These are phyloP conservation scores for Listronotus bonariensis DNA, from an alignment of 1,140 invertebrate species.

Conservation along the genomic window DNA sequence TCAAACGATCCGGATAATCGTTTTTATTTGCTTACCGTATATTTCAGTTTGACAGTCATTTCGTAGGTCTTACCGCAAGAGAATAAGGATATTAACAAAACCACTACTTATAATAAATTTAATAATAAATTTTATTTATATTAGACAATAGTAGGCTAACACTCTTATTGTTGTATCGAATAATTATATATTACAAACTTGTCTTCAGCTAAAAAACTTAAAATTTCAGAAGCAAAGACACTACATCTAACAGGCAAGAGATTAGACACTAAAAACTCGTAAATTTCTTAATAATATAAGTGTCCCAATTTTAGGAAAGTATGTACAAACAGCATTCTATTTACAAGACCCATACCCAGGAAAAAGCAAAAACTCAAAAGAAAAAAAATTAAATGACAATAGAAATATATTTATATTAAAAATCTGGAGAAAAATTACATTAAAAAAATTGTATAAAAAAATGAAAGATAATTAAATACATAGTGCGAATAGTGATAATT, in stretches of 20 bases:
- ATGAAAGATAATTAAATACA: slow-evolving; percentile 45
- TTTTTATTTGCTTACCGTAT: no score
- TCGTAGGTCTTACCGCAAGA: slow-evolving; percentile 47
- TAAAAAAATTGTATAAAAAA: slow-evolving; percentile 52
- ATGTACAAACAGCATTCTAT: slow-evolving; percentile 24
- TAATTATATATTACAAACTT: slow-evolving; percentile 29
- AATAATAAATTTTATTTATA: slow-evolving; percentile 52
- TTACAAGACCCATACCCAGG: slow-evolving; percentile 31
- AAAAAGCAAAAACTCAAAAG: slow-evolving; percentile 12
- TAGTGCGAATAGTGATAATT: slow-evolving; percentile 37
- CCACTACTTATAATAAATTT: slow-evolving; percentile 51
- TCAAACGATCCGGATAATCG: no score
- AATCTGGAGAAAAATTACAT: slow-evolving; percentile 50
- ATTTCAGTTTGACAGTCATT: no score
- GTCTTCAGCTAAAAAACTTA: slow-evolving; percentile 27
- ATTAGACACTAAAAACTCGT: slow-evolving; percentile 12
- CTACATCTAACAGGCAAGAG: slow-evolving; percentile 49
- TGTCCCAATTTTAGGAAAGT: slow-evolving; percentile 1
- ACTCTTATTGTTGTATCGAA: slow-evolving; percentile 33
- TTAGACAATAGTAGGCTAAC: slow-evolving; percentile 46
- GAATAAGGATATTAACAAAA: slow-evolving; percentile 37
- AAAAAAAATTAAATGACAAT: slow-evolving; percentile 48
- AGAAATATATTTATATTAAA: slow-evolving; percentile 55
- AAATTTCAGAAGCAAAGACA: slow-evolving; percentile 36
- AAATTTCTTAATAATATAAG: slow-evolving; percentile 8